Evolutionary conservation across 2,888 invertebrate genomes (phyloP).

Genomic region (Acanthopleura granulata): DNA sequence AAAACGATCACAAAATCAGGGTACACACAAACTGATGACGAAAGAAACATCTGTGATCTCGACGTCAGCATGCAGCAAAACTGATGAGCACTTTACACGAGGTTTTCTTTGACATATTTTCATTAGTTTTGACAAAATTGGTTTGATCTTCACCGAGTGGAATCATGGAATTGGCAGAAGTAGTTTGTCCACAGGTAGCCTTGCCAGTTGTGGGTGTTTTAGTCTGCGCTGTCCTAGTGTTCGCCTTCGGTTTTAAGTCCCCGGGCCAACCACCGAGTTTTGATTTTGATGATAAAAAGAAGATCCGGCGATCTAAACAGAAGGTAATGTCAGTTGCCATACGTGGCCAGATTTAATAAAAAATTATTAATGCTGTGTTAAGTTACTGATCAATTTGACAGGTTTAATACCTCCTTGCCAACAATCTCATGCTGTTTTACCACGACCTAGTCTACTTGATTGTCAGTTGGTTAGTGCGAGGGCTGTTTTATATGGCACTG

Average conservation of each 20-base stretch:
- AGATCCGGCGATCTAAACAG: background rate
- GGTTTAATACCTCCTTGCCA: too few relatives aligned
- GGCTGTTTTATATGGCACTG: too few relatives aligned
- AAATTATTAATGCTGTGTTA: too few relatives aligned
- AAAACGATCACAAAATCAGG: background rate
- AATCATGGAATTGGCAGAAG: slow-evolving; percentile 63
- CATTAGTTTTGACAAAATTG: slow-evolving; percentile 24
- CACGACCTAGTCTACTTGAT: too few relatives aligned
- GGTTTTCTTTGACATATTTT: slow-evolving; percentile 48
- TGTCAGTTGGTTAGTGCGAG: too few relatives aligned
- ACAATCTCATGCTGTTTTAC: too few relatives aligned
- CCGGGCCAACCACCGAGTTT: slow-evolving; percentile 78
- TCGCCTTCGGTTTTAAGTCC: slow-evolving; percentile 84
- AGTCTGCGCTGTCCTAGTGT: slow-evolving; percentile 81
- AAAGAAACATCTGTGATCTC: slow-evolving; percentile 38
- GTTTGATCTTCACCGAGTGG: slow-evolving; percentile 3
- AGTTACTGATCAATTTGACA: too few relatives aligned
- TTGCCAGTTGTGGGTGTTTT: slow-evolving; percentile 77
- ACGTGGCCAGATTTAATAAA: too few relatives aligned
- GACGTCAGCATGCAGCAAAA: slow-evolving; percentile 56
- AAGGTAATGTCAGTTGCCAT: background rate
- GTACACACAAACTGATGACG: slow-evolving; percentile 47
- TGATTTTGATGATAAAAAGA: slow-evolving; percentile 53
- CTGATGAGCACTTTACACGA: slow-evolving; percentile 14
- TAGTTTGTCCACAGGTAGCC: slow-evolving; percentile 72